Conservation (phyloP, 2,113 vertebrate genomes). For the Rhodinocichla rosea region DNA sequence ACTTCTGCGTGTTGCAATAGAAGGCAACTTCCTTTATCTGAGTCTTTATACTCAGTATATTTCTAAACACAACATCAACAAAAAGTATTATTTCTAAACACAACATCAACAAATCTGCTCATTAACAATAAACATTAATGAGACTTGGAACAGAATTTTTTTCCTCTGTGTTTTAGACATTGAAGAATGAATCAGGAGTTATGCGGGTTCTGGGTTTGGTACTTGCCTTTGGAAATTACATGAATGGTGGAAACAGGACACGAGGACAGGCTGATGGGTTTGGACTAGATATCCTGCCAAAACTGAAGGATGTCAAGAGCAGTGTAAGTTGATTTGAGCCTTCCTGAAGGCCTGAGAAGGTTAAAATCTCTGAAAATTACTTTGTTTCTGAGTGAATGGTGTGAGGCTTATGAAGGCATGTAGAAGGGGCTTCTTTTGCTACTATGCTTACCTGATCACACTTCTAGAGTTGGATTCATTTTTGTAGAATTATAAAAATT, state of each 20-base stretch:
- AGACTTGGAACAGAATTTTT: background rate
- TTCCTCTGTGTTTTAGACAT: conserved; percentile 68
- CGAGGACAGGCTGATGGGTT: conserved; percentile 96
- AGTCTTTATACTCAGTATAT: background rate
- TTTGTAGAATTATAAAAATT: background rate
- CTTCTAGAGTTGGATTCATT: background rate
- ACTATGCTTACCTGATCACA: background rate
- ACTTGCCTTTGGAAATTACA: conserved; percentile 97
- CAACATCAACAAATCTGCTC: background rate
- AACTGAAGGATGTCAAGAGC: conserved; percentile 97
- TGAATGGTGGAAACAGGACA: conserved; percentile 97
- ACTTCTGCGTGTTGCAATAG: accelerated
- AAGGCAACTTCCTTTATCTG: background rate
- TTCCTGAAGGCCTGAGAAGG: background rate
- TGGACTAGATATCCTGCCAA: conserved; percentile 92
- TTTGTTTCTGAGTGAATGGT: background rate
- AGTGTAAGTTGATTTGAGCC: conserved; percentile 81
- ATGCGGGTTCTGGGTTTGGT: conserved; percentile 87
- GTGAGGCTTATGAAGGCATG: background rate
- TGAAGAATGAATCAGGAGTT: conserved; percentile 83
- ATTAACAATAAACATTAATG: background rate
- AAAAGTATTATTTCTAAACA: background rate
- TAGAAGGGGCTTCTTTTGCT: background rate
- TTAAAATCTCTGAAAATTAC: background rate
- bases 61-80: background rate